Evolutionary conservation across 2,888 invertebrate genomes (phyloP).

Genomic region (Xanthia icteritia): DNA sequence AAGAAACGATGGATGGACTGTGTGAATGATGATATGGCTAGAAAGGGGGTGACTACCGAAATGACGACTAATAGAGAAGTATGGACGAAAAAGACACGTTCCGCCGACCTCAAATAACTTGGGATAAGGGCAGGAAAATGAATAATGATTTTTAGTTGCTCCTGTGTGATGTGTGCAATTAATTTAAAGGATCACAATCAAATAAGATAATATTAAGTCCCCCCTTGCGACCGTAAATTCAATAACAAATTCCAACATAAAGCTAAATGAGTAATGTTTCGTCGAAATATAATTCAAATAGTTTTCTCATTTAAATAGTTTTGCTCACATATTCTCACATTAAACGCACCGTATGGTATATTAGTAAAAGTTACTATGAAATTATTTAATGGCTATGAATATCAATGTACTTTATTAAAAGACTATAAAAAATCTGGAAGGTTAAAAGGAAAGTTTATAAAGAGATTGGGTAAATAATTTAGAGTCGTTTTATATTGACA

Average conservation of each 20-base stretch:
- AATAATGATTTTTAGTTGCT: too few species aligned
- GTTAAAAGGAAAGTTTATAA: slow-evolving; percentile 68
- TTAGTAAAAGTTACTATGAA: slow-evolving; percentile 61
- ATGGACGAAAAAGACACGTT: too few species aligned
- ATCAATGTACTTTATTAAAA: slow-evolving; percentile 63
- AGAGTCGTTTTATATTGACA: slow-evolving; percentile 64
- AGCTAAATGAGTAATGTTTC: slow-evolving; percentile 54
- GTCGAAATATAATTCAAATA: slow-evolving; percentile 35
- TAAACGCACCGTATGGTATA: slow-evolving; percentile 49
- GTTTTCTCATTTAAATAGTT: slow-evolving; percentile 48
- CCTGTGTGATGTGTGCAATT: not conserved
- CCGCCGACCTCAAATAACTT: too few species aligned
- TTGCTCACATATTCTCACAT: slow-evolving; percentile 56
- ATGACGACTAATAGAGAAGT: too few species aligned
- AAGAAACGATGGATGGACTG: too few species aligned
- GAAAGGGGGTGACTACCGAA: too few species aligned
- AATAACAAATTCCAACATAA: slow-evolving; percentile 27
- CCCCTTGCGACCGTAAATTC: slow-evolving; percentile 27
- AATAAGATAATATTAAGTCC: not conserved
- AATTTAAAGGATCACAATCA: not conserved
- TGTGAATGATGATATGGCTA: too few species aligned
- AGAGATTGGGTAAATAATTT: slow-evolving; percentile 65
- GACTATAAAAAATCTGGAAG: slow-evolving; percentile 64
- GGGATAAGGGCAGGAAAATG: too few species aligned
- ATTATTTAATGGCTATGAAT: slow-evolving; percentile 66